Base-by-base conservation (phyloP, 2,888 invertebrate species). In the Corbicula japonica region DNA sequence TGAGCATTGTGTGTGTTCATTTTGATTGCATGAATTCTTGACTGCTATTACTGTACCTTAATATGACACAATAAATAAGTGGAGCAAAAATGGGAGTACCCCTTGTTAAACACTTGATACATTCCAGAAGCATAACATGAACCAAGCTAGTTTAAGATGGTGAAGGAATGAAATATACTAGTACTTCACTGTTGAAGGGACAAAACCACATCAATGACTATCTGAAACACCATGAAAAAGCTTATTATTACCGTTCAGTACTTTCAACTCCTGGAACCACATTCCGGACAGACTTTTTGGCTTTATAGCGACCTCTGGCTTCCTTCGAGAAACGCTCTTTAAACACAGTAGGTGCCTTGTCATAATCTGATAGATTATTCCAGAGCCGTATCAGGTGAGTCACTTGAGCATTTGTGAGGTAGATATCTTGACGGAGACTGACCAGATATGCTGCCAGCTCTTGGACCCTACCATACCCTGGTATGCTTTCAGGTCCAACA, bases 201-300 rank as follows among this genome's bases (percentile, higher is more conserved):
- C 8, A 48, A 48, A 5, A 48, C 48, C 6, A n/a, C 8, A 48
- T 5, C 48, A 48, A n/a, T 12, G 8, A n/a, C n/a, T n/a, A n/a
- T n/a, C n/a, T n/a, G n/a, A n/a, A n/a, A n/a, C n/a, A n/a, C n/a
- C 21, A 48, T 5, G n/a, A 48, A 48, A 23, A 48, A 48, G 48
- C 10, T 12, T n/a, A 23, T 62, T 54, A 38, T 56, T 50, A 74
- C 73, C 56, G 28, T 73, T 65, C 46, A 15, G 58, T 56, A 48
- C 65, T 56, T 65, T 73, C 73, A 48, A 73, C 65, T 2, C 73
- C 73, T 65, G 65, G 56, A 46, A 35, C 65, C 15, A 63, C 65
- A 41, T 68, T 54, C 56, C 68, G 56, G 30, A 50, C 38, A 48
- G 34, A 44, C 38, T 72, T 62, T 38, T 54, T 62, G 28, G 69